Conservation (phyloP, 1,140 invertebrate species). For the Sycobia sp. region DNA sequence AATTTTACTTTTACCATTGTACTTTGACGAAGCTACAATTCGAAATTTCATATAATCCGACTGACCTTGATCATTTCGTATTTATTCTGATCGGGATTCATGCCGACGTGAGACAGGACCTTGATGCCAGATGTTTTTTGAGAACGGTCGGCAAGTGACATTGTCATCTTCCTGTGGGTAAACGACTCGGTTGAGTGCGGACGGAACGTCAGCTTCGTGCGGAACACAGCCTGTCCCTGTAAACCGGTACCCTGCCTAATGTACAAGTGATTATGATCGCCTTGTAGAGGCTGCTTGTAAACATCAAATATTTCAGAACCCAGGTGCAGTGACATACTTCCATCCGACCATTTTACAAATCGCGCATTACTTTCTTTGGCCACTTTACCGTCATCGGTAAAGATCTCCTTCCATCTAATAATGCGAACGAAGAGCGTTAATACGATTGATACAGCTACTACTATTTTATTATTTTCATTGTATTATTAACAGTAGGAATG, state of each 20-base stretch:
- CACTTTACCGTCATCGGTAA: constrained; percentile 83
- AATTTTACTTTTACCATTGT: too few relatives aligned
- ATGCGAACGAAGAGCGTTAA: neutral
- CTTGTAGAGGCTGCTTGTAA: constrained; percentile 87
- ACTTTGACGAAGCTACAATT: too few relatives aligned
- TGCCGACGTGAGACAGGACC: constrained; percentile 91
- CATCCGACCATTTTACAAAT: constrained; percentile 96
- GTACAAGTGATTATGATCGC: constrained; percentile 76
- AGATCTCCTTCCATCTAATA: constrained; percentile 83
- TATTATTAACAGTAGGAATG: too few relatives aligned
- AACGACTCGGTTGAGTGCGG: constrained; percentile 98
- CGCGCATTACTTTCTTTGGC: constrained; percentile 93
- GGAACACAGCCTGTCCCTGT: constrained; percentile 95
- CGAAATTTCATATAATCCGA: too few relatives aligned
- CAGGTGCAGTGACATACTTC: constrained; percentile 95
- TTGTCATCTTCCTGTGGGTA: constrained; percentile 98
- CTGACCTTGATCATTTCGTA: constrained; percentile 86
- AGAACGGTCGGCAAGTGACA: constrained; percentile 95
- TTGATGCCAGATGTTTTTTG: constrained; percentile 96
- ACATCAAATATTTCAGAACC: constrained; percentile 98
- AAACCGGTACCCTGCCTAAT: constrained; percentile 97
- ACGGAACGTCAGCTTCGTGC: constrained; percentile 94
- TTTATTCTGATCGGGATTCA: constrained; percentile 91
- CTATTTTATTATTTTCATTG: too few relatives aligned
- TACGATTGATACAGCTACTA: too few relatives aligned